Evolutionary conservation across 2,797 vertebrate genomes (phyloP), one percentile per base, ranked within the genome.

Genomic region (Leuciscus waleckii): DNA sequence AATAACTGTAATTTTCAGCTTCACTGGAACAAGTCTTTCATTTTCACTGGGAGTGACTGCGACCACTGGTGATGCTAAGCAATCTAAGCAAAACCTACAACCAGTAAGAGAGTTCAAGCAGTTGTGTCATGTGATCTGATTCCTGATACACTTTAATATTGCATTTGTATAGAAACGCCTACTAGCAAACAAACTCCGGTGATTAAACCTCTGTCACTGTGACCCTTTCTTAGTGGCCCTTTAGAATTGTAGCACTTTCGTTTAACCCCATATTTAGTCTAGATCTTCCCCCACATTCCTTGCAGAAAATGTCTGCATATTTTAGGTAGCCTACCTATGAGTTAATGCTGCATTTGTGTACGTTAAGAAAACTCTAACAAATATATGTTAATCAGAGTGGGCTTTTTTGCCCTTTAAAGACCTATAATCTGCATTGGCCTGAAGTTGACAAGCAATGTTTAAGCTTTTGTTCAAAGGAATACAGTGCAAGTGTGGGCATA

Each of bases 381-480:
- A 81, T 75, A 73, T 80, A 67, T 56, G 71, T 49, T 83, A 76
- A 85, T 87, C 56, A 83, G 19, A 9, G 29, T 83, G 39, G 70
- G 11, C 11, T 67, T 65, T 16, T 63, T 21, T 29, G 46, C 23
- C 77, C 79, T 81, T 63, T 83, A 51, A 56, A 79, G 21, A 82
- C 41, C 61, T 84, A 35, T 85, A 84, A 78, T 87, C 81, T 86
- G 23, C 69, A 69, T 17, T 39, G 56, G 51, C 61, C 54, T 17
- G 7, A 85, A 67, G 75, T 54, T 82, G 84, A 83, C 73, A 88
- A 58, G 82, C 51, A 61, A 77, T 80, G 77, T 79, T 87, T 89
- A 84, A 65, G 32, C 80, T 86, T 86, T 78, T 84, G 71, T 87
- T 77, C 37, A 54, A 65, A 80, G 17, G 73, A 43, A 51, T 70